phyloP scores from a whole-genome alignment of 2,888 invertebrate genomes.

The Congeria kusceri region DNA sequence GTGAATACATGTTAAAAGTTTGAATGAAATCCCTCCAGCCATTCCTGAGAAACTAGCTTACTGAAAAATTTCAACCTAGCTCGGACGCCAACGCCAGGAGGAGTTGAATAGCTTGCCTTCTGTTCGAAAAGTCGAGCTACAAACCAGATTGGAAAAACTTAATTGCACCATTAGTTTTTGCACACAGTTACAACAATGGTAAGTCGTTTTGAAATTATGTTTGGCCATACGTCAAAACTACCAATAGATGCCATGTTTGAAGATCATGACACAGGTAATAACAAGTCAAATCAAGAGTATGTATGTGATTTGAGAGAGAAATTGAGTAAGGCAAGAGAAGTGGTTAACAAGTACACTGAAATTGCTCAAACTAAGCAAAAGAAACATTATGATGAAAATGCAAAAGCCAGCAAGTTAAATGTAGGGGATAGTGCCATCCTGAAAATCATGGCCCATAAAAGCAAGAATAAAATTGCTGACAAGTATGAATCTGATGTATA shows the following conservation, averaged over 20 bases:
- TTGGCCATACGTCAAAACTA: conserved; percentile 1
- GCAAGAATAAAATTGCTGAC: not conserved
- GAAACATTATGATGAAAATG: conserved; percentile 6
- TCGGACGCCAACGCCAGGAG: no score
- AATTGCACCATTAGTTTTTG: no score
- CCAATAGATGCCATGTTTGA: conserved; percentile 12
- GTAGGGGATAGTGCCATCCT: not conserved
- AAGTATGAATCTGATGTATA: not conserved
- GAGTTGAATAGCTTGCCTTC: no score
- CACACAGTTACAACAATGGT: no score
- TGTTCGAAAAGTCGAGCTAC: no score
- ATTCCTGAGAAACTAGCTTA: no score
- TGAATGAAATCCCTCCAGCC: no score
- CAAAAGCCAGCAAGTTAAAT: not conserved
- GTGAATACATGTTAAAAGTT: no score
- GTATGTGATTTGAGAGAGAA: not conserved
- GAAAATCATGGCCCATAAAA: not conserved
- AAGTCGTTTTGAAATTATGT: no score
- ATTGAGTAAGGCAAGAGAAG: not conserved
- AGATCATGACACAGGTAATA: no score
- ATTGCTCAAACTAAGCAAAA: conserved; percentile 9
- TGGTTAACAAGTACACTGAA: not conserved
- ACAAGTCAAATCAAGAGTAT: not conserved
- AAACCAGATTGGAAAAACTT: no score
- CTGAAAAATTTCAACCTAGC: no score